These are phyloP conservation scores for Ciconia maguari DNA, from an alignment of 2,113 vertebrate genomes.

Conservation along the genomic window DNA sequence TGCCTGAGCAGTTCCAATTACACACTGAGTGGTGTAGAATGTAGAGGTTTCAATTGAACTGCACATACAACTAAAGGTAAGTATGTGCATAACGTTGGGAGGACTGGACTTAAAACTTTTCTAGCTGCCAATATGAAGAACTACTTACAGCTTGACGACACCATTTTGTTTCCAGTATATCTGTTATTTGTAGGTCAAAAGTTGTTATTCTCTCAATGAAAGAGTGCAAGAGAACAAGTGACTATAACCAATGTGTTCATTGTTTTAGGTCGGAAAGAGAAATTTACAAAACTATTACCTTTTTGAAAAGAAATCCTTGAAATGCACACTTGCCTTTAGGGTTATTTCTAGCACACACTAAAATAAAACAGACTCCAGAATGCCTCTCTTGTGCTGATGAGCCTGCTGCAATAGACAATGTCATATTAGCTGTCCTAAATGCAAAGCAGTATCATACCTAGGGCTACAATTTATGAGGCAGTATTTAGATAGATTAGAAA, in stretches of 20 bases:
- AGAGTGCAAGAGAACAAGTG: background rate
- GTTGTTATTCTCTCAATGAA: background rate
- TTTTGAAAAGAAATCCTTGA: background rate
- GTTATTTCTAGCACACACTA: background rate
- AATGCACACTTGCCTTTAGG: background rate
- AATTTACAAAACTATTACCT: background rate
- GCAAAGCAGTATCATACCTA: background rate
- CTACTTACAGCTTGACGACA: background rate
- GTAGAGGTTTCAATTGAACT: background rate
- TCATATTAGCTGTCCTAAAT: background rate
- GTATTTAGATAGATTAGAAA: slow-evolving; percentile 22
- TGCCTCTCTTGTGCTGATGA: background rate
- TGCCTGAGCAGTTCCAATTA: background rate
- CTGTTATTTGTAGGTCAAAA: background rate
- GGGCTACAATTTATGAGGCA: background rate
- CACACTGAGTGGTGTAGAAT: background rate
- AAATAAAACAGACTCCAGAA: background rate
- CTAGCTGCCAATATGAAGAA: background rate
- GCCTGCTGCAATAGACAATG: background rate
- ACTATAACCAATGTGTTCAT: background rate
- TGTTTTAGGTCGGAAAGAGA: background rate
- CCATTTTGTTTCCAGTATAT: background rate
- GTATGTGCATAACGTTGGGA: background rate
- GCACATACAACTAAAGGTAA: background rate
- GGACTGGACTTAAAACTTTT: background rate